A percentile compares a stretch with the other conserved stretches of the same genome.
Conservation (phyloP, 2,113 vertebrate species). For the Coracopsis vasa region DNA sequence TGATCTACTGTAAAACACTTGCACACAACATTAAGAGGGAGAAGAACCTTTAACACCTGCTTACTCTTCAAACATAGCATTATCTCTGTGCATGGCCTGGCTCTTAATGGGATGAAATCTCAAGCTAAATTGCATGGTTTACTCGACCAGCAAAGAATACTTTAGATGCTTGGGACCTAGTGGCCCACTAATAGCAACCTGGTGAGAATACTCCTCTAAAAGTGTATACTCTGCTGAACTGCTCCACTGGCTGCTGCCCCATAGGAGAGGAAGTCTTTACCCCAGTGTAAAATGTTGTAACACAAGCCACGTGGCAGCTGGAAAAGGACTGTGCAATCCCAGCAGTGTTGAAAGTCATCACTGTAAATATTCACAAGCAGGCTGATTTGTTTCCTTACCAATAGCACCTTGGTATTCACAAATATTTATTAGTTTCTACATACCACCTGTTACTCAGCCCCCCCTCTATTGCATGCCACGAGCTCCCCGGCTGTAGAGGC, state of each 20-base stretch:
- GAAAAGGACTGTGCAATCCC: neutral
- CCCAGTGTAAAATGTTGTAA: neutral
- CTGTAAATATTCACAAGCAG: conserved; percentile 39
- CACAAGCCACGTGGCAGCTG: neutral
- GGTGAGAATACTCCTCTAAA: neutral
- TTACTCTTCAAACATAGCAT: conserved; percentile 62
- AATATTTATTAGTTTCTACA: conserved; percentile 55
- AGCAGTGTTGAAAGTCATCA: neutral
- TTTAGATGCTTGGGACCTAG: neutral
- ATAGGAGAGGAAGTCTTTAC: neutral
- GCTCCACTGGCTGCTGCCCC: neutral
- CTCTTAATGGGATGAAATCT: conserved; percentile 48
- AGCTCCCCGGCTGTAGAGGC: neutral
- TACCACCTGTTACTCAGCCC: conserved; percentile 32
- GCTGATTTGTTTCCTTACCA: conserved; percentile 52
- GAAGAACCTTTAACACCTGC: conserved; percentile 66
- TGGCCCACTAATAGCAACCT: neutral
- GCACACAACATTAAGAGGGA: conserved; percentile 18
- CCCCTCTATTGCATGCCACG: neutral
- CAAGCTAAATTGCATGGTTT: conserved; percentile 13
- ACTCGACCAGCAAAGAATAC: neutral
- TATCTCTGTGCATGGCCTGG: conserved; percentile 34
- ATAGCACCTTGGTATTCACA: conserved; percentile 33
- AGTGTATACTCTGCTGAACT: accelerated
- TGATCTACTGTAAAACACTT: conserved; percentile 70